These are phyloP conservation scores for Euwallacea fornicatus DNA, from an alignment of 1,140 invertebrate genomes.

Conservation along the genomic window DNA sequence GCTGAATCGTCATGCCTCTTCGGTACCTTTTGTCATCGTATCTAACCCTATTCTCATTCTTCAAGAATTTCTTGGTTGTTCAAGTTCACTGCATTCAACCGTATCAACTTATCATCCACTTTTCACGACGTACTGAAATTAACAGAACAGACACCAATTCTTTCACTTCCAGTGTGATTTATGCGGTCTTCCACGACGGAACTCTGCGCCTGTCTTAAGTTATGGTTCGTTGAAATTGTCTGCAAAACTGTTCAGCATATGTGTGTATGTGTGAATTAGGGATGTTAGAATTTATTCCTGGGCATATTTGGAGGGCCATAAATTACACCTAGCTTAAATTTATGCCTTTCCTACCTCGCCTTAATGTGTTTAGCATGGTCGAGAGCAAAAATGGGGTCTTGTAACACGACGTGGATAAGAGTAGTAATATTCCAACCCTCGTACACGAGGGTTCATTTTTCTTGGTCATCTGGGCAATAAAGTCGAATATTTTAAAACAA, in stretches of 20 bases:
- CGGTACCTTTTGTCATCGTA: too few species aligned
- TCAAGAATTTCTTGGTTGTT: too few species aligned
- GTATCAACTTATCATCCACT: too few species aligned
- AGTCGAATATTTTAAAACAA: conserved; percentile 24
- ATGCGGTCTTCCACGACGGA: conserved; percentile 11
- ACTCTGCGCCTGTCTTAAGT: conserved; percentile 19
- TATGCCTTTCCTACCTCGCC: conserved; percentile 2
- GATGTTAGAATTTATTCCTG: conserved; percentile 19
- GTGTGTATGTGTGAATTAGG: conserved; percentile 22
- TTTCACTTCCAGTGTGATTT: conserved; percentile 14
- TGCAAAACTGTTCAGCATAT: conserved; percentile 30
- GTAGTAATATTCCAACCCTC: too few species aligned
- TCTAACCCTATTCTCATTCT: too few species aligned
- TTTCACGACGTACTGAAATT: conserved; percentile 1
- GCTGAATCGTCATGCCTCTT: too few species aligned
- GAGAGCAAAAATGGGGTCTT: neutral
- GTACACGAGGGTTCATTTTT: neutral
- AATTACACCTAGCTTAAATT: conserved; percentile 15
- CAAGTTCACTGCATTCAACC: too few species aligned
- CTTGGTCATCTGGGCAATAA: neutral
- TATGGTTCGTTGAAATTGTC: conserved; percentile 28
- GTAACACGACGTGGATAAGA: too few species aligned
- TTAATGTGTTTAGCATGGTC: neutral
- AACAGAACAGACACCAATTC: conserved; percentile 9
- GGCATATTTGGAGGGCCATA: conserved; percentile 16